Base-by-base conservation (phyloP, 2,113 vertebrate genomes). In the Phalacrocorax carbo region DNA sequence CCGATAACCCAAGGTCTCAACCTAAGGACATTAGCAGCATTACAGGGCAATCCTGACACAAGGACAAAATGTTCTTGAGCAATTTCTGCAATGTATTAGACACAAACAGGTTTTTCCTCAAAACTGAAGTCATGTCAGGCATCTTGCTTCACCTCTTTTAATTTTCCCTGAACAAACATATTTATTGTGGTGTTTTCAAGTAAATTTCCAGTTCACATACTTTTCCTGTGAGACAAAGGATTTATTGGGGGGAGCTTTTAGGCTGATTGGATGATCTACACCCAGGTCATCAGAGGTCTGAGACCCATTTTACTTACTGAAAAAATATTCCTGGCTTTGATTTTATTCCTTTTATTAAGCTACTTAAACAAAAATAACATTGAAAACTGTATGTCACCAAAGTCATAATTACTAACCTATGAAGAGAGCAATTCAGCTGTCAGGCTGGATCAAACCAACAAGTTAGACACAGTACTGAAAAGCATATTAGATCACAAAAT, bases 41-140 rank as follows among this genome's bases (percentile, higher is more conserved):
- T 95, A 94, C 42, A 81, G 95, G 92, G 93, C 92, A 91, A 76
- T 76, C 93, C 64, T 93, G 54, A 80, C 77, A 91, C 96, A 97
- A 97, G 97, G 97, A 94, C 97, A 97, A 90, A 94, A 79, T 55
- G 95, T 83, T 96, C 93, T 97, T 97, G 96, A 96, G 70, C 82
- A 93, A 96, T 97, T 95, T 95, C 82, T 92, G 84, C 66, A 51
- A 46, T 84, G 32, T 83, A 82, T 96, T 92, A 93, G 94, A 95
- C 81, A 94, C 64, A 96, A 97, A 92, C 95, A 93, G 90, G 80
- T 94, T 97, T 97, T 93, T 66, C 81, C 75, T 95, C 89, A 91
- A 93, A 97, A 93, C 55, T 90, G 75, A 85, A 94, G 84, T 79
- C 71, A 46, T 96, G 94, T 94, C 96, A 97, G 73, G 76, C 57